Base-by-base conservation (phyloP, 1,140 invertebrate genomes). In the Cyrtorhinus lividipennis region DNA sequence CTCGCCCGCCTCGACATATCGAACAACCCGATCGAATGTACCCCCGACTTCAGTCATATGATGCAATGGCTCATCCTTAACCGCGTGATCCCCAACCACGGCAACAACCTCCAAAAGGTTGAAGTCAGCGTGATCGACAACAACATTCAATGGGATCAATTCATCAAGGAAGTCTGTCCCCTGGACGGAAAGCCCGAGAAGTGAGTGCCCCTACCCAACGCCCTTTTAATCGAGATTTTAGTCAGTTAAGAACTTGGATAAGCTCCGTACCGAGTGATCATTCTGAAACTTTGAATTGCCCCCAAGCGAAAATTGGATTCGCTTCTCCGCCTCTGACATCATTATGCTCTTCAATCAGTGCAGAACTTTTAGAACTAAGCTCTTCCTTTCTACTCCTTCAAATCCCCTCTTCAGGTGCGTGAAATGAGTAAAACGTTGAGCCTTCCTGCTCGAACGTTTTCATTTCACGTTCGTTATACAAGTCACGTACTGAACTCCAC, bases 21-120 rank as follows among this genome's bases (percentile, higher is more conserved):
- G 1, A 67, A 71, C 12, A 78, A 78, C 68, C 75, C 75, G 2
- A 58, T 78, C 12, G 61, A 71, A 3, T 78, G 77, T 46, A 73
- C 75, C 46, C 53, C 68, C 5, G 75, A 77, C 2, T 74, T 77
- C 48, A 73, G 70, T 22, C 65, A 69, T 0, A 68, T 75, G 5
- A 68, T 78, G 23, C 70, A 77, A 59, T 78, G 73, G 71, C 67
- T 78, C 13, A 74, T 69, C 0, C 69, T 69, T 56, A 69, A 73
- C 46, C 72, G 72, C 30, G 71, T 78, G 0, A 67, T 67, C 0
- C 73, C 76, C 0, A 71, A 65, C 25, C 72, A 75, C 24, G 62
- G 66, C 1, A 10, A 67, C 0, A 66, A 66, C 26, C 60, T 66
- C 59, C 38, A 44, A 44, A 18, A 44, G 2, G 56, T 26, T 24